Base-by-base conservation (phyloP, 2,888 invertebrate genomes). In the Xylocampa areola region DNA sequence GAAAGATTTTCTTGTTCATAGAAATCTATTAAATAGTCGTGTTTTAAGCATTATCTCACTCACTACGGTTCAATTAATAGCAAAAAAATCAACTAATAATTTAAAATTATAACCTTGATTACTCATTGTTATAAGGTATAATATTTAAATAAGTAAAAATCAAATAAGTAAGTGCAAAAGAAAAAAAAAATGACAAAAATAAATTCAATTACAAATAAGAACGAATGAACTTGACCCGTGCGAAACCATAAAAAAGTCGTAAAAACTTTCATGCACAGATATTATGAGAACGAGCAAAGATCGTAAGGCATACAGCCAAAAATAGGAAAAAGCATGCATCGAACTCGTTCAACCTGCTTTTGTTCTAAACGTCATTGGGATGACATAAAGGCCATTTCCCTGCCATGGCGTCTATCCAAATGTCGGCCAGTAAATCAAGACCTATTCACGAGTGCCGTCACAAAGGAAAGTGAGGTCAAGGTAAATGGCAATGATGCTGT, bases 351-450 rank as follows among this genome's bases (percentile, higher is more conserved):
- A 73, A 70, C 66, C 72, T 73, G 71, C 72, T 81, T 84, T 82
- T 79, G 78, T 81, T 84, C 80, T 70, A 67, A 72, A 73, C 77
- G 87, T 81, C 87, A 86, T 90, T 90, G 82, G 65, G 70, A 83
- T 87, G 90, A 87, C 89, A 81, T 78, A 77, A 68, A 83, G 90
- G 89, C 84, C 88, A 60, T 90, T 89, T 85, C 81, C 87, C 86
- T 62, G 60, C 65, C 72, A 81, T 88, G 90, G 90, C 87, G 25
- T 4, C 29, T 55, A 65, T 85, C 90, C 90, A 90, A 87, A 73
- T 63, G 66, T 54, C 52, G 33, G 68, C 71, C 73, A 66, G 33
- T 50, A 33, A 41, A 57, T 36, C 29, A 32, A 43, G 74, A 52
- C 13, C 61, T 33, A 25, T 47, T 13, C 4, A 14, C 33, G 8